phyloP scores from a whole-genome alignment of 1,140 invertebrate species.

The Drosophila albomicans region DNA sequence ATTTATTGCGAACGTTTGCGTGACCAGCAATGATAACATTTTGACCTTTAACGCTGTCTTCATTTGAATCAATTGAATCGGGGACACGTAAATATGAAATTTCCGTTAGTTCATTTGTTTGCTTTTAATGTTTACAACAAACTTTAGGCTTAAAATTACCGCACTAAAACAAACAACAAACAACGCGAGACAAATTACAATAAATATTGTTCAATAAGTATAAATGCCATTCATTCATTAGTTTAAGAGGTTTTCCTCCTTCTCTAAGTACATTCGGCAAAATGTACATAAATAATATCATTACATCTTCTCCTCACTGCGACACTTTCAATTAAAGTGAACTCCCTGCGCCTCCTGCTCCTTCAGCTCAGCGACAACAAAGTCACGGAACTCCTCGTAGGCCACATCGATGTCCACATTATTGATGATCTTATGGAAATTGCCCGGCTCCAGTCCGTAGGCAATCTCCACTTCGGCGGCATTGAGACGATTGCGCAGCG shows the following conservation, averaged over 20 bases:
- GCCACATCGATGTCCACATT: constrained; percentile 96
- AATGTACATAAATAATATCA: constrained; percentile 43
- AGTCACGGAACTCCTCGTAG: constrained; percentile 92
- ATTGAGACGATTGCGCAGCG: constrained; percentile 90
- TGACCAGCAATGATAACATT: constrained; percentile 70
- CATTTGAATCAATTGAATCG: constrained; percentile 17
- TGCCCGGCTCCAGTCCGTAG: constrained; percentile 92
- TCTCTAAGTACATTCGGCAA: constrained; percentile 7
- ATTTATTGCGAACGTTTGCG: constrained; percentile 52
- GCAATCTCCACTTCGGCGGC: constrained; percentile 92
- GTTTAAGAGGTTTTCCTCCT: constrained; percentile 19
- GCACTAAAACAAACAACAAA: constrained; percentile 61
- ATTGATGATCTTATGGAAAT: constrained; percentile 96
- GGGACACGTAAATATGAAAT: constrained; percentile 23
- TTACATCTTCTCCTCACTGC: constrained; percentile 23
- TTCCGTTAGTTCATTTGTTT: constrained; percentile 6
- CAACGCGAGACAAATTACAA: constrained; percentile 46
- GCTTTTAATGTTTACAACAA: constrained; percentile 45
- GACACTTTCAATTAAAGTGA: constrained; percentile 46
- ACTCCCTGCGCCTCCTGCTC: constrained; percentile 74
- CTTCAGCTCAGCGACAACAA: constrained; percentile 87
- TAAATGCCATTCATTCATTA: constrained; percentile 61
- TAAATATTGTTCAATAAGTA: constrained; percentile 53
- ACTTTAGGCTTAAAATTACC: constrained; percentile 63
- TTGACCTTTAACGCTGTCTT: constrained; percentile 58